Percentiles rank a stretch among this genome's conserved stretches.
Evolutionary conservation across 2,113 vertebrate species (phyloP).

Genomic region (Pogonocichla stellata): DNA sequence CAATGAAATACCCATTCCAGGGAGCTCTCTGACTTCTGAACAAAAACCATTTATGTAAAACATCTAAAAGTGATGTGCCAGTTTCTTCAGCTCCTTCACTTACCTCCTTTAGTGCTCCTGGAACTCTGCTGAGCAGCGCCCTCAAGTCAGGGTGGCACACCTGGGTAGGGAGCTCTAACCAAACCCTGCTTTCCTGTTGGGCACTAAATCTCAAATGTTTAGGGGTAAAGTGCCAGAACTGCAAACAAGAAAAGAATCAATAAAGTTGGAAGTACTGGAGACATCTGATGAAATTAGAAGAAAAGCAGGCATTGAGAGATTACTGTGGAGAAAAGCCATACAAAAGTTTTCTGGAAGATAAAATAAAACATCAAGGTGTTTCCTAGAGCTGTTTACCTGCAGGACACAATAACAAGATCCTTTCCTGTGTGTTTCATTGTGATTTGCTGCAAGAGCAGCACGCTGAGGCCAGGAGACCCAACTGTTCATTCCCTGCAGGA

Average conservation of each 20-base stretch:
- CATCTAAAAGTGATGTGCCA: not conserved
- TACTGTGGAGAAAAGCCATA: not conserved
- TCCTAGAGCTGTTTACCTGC: not conserved
- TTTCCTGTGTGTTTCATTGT: not conserved
- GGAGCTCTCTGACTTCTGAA: slow-evolving; percentile 1
- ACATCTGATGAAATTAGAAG: not conserved
- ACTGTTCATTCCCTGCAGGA: not conserved
- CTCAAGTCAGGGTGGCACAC: not conserved
- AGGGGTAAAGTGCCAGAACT: not conserved
- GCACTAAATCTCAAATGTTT: not conserved
- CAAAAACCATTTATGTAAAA: not conserved
- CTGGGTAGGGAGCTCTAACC: not conserved
- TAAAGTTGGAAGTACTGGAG: not conserved
- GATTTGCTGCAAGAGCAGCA: not conserved
- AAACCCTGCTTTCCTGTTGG: not conserved
- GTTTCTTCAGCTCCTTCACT: slow-evolving; percentile 22
- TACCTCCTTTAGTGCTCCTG: slow-evolving; percentile 9
- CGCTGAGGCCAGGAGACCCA: not conserved
- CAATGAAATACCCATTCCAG: not conserved
- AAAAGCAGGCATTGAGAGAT: not conserved
- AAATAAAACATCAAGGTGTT: not conserved
- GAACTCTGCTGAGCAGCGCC: not conserved
- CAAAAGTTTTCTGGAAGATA: not conserved
- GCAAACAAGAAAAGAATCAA: not conserved
- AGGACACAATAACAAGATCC: not conserved